These are phyloP conservation scores for Onychorhynchus coronatus DNA, from an alignment of 2,113 vertebrate species.

Conservation along the genomic window DNA sequence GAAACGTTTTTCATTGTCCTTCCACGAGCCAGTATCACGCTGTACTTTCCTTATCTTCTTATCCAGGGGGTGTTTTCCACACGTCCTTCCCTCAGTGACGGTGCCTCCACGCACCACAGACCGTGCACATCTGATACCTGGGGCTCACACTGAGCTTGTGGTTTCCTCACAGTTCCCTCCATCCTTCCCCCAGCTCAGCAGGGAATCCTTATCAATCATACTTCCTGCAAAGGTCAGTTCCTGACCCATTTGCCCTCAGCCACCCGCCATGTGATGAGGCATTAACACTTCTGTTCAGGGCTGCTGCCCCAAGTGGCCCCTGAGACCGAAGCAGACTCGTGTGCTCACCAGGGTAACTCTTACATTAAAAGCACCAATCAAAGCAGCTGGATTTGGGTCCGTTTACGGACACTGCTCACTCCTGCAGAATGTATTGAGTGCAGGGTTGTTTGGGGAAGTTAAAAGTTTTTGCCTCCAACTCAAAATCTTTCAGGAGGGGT, in stretches of 20 bases:
- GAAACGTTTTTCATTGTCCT: neutral
- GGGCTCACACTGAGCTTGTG: neutral
- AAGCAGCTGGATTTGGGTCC: neutral
- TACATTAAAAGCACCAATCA: neutral
- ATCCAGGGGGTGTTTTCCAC: neutral
- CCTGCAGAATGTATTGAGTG: neutral
- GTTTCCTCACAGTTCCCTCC: neutral
- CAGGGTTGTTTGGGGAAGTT: neutral
- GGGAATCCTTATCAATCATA: neutral
- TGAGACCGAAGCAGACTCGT: neutral
- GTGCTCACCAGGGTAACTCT: neutral
- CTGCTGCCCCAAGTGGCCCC: neutral
- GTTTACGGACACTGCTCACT: neutral
- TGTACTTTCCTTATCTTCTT: neutral
- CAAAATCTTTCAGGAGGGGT: neutral
- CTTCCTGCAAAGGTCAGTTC: neutral
- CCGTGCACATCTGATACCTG: accelerated
- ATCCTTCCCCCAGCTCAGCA: neutral
- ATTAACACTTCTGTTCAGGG: neutral
- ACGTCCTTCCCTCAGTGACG: neutral
- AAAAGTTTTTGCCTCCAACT: neutral
- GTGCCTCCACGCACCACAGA: neutral
- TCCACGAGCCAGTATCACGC: neutral
- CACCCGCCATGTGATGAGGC: neutral
- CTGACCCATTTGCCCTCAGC: neutral